These are phyloP conservation scores for Limosa lapponica DNA, from an alignment of 2,797 vertebrate genomes.

Conservation along the genomic window DNA sequence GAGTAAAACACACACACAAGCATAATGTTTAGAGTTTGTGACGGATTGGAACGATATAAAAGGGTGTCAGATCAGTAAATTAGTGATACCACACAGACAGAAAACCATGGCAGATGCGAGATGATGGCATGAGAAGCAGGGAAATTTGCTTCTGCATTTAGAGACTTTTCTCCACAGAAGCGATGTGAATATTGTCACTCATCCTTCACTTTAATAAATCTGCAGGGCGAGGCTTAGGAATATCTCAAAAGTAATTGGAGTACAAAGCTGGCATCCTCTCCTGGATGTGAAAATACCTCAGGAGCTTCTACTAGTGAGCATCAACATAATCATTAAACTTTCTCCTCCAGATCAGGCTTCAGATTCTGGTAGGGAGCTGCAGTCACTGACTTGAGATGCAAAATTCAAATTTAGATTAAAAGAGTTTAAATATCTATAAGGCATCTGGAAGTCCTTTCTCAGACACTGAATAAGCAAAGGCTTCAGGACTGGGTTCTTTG, in stretches of 20 bases:
- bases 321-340: not conserved
- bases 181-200: not conserved
- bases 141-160: not conserved
- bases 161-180: not conserved
- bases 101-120: not conserved
- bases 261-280: not conserved
- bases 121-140: not conserved
- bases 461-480: not conserved
- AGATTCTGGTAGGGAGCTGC: not conserved
- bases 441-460: not conserved
- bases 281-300: not conserved
- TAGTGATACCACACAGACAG: not conserved
- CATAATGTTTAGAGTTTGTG: not conserved
- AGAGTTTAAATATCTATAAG: not conserved
- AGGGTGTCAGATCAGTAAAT: not conserved
- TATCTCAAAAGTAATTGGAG: not conserved
- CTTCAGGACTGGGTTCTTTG: not conserved
- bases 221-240: not conserved
- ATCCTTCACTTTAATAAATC: not conserved
- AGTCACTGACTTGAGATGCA: not conserved
- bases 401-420: conserved; percentile 1
- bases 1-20: not conserved
- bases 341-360: not conserved
- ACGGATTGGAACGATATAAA: not conserved
- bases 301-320: not conserved